These are phyloP conservation scores for Etheostoma spectabile DNA, from an alignment of 2,113 vertebrate genomes.

Conservation along the genomic window DNA sequence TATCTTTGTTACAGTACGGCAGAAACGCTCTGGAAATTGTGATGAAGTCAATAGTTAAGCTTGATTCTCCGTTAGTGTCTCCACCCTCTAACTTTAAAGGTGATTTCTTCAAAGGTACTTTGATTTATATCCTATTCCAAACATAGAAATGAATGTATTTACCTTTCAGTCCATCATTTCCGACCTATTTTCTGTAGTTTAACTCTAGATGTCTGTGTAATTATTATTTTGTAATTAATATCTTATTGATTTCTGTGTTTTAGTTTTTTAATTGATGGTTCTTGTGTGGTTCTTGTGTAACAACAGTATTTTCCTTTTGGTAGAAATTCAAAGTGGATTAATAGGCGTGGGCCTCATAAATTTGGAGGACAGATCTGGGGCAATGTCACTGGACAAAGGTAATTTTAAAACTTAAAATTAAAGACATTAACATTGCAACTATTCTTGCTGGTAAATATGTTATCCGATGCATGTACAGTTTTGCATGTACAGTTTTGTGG, in stretches of 20 bases:
- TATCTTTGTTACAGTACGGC: conserved; percentile 88
- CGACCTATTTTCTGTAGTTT: background rate
- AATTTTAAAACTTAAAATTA: conserved; percentile 13
- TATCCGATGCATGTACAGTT: background rate
- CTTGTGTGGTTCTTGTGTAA: background rate
- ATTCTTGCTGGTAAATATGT: background rate
- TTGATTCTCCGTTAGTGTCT: conserved; percentile 93
- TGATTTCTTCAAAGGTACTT: conserved; percentile 97
- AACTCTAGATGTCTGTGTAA: background rate
- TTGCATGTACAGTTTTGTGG: background rate
- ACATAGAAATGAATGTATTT: background rate
- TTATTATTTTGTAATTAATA: background rate
- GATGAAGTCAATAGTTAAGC: conserved; percentile 98
- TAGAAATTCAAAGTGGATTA: conserved; percentile 95
- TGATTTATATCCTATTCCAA: background rate
- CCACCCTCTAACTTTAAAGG: conserved; percentile 94
- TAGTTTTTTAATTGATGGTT: background rate
- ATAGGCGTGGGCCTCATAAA: conserved; percentile 97
- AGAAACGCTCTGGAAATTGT: conserved; percentile 98
- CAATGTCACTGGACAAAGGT: conserved; percentile 97
- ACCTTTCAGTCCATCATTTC: background rate
- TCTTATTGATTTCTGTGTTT: background rate
- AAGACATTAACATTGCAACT: background rate
- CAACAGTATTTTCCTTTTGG: conserved; percentile 22
- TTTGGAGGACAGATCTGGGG: conserved; percentile 93